Evolutionary conservation across 2,888 invertebrate genomes (phyloP).

Genomic region (Papilio elwesi): DNA sequence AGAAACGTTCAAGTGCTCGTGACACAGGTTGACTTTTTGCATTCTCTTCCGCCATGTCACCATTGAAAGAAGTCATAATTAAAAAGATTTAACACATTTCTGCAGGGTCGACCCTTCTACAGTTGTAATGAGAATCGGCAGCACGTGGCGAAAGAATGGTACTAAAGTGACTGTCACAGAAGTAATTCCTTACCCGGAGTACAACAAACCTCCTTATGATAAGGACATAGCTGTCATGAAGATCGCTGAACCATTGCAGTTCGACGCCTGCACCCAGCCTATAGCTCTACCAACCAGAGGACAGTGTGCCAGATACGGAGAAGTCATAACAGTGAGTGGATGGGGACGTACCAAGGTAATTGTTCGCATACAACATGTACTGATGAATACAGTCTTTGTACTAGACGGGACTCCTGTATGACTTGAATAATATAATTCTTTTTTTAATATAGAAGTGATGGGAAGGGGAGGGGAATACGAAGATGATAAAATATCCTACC

Average conservation of each 20-base stretch:
- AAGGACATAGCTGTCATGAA: slow-evolving; percentile 75
- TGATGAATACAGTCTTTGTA: too few species aligned
- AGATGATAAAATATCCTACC: too few species aligned
- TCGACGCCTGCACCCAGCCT: slow-evolving; percentile 62
- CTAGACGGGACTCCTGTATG: too few species aligned
- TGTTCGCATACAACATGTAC: too few species aligned
- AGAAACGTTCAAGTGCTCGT: too few species aligned
- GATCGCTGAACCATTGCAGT: slow-evolving; percentile 65
- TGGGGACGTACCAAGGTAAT: slow-evolving; percentile 72
- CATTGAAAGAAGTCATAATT: too few species aligned
- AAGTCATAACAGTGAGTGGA: slow-evolving; percentile 65
- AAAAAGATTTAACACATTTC: slow-evolving; percentile 9
- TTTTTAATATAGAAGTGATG: too few species aligned
- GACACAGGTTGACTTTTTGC: too few species aligned
- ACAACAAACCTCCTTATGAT: slow-evolving; percentile 69
- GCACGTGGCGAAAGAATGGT: slow-evolving; percentile 67
- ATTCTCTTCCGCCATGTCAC: too few species aligned
- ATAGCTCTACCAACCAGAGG: slow-evolving; percentile 58
- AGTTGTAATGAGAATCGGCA: slow-evolving; percentile 77
- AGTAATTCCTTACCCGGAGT: slow-evolving; percentile 69
- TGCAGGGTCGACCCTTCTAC: slow-evolving; percentile 68
- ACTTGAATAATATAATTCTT: too few species aligned
- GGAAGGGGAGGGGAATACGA: too few species aligned
- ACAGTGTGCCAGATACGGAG: slow-evolving; percentile 54
- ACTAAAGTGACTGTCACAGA: slow-evolving; percentile 73